These are phyloP conservation scores for Valencia hispanica DNA, from an alignment of 2,797 vertebrate species.

Conservation along the genomic window DNA sequence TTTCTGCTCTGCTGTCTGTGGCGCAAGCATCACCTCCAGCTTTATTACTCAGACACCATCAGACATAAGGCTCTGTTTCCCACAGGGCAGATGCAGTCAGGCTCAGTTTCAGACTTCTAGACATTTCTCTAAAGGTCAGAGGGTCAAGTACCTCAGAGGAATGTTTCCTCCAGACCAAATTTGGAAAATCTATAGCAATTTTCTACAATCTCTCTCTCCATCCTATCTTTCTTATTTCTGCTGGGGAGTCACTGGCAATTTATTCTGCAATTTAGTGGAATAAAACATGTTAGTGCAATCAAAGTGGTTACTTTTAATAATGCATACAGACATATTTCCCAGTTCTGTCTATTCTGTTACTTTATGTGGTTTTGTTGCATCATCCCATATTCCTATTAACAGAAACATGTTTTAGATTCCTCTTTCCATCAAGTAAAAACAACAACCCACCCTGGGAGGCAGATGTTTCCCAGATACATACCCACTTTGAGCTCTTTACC, in stretches of 20 bases:
- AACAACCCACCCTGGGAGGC: too few species aligned
- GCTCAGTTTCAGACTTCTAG: neutral
- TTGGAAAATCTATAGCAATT: neutral
- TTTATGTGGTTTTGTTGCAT: neutral
- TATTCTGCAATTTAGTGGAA: neutral
- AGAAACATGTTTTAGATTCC: neutral
- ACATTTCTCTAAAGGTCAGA: slow-evolving; percentile 40
- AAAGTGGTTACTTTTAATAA: neutral
- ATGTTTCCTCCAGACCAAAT: slow-evolving; percentile 35
- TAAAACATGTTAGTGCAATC: neutral
- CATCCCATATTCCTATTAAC: neutral
- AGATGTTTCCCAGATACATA: slow-evolving; percentile 78
- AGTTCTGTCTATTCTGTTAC: neutral
- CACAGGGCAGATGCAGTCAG: neutral
- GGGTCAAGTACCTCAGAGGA: slow-evolving; percentile 55
- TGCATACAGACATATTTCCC: neutral
- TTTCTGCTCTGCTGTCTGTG: slow-evolving; percentile 59
- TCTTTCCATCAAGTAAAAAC: neutral
- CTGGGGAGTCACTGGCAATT: neutral
- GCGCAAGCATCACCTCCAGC: slow-evolving; percentile 53
- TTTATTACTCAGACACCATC: slow-evolving; percentile 57
- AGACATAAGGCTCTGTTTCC: neutral
- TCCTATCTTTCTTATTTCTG: neutral
- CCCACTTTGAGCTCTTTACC: slow-evolving; percentile 99
- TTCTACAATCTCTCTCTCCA: neutral